phyloP scores from a whole-genome alignment of 2,113 vertebrate genomes.

The Mormyrus lacerda region DNA sequence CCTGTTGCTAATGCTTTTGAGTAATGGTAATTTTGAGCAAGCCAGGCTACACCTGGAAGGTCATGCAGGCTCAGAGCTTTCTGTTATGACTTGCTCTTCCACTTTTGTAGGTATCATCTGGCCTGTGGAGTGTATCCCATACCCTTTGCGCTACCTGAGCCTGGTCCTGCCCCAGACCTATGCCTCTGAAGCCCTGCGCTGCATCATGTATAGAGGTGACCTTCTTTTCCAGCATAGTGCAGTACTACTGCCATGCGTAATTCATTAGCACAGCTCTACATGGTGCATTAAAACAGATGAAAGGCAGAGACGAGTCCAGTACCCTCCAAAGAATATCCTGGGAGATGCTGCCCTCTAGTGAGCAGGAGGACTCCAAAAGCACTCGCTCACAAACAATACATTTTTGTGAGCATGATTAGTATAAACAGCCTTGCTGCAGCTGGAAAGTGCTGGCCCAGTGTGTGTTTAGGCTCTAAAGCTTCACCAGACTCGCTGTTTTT shows the following conservation, averaged over 20 bases:
- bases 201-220: slow-evolving; percentile 67
- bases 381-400: not conserved
- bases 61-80: not conserved
- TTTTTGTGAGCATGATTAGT: not conserved
- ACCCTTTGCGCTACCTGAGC: slow-evolving; percentile 64
- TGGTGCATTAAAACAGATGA: slow-evolving; percentile 26
- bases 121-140: slow-evolving; percentile 69
- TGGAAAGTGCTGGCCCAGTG: not conserved
- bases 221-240: not conserved
- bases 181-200: slow-evolving; percentile 63
- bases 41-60: not conserved
- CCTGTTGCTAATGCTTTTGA: not conserved
- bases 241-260: not conserved
- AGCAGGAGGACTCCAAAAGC: not conserved
- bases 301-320: not conserved
- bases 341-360: not conserved
- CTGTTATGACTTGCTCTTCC: not conserved
- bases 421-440: not conserved
- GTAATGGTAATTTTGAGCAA: not conserved
- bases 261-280: not conserved
- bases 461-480: not conserved
- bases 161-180: slow-evolving; percentile 65
- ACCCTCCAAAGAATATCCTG: not conserved
- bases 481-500: not conserved
- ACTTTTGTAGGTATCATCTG: slow-evolving; percentile 59